Base-by-base conservation (phyloP, 1,140 invertebrate species). In the Protaetia brevitarsis region DNA sequence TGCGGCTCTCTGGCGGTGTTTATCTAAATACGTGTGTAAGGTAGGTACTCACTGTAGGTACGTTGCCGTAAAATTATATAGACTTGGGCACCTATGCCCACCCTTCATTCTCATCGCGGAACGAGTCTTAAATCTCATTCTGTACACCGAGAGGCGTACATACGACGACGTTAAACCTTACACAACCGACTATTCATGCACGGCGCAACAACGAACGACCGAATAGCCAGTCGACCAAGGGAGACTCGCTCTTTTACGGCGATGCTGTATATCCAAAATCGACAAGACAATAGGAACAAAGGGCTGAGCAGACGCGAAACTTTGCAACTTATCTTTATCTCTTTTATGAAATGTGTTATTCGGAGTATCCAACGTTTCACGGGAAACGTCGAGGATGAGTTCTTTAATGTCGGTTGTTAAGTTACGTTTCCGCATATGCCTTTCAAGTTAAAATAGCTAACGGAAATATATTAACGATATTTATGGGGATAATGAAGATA, bases 1-100 rank as follows among this genome's bases (percentile, higher is more conserved):
- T 21, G 8, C 41, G 16, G 41, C 16, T 51, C 31, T 34, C 41
- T 51, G n/a, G n/a, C 41, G 41, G 41, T 51, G 41, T 51, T 51
- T 51, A 51, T 51, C 41, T 51, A 51, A 51, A 51, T 51, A 51
- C 26, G 41, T 51, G 41, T 51, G 26, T n/a, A 51, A 51, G 41
- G 41, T 51, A 51, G 41, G 31, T 34, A 34, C 13, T 16, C 26
- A 51, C 41, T 19, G 11, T 21, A 51, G 19, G 19, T 51, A 51
- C 16, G 37, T 7, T 23, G 41, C 41, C 41, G 16, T 51, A 51
- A 51, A 51, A 51, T 51, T 51, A 51, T 51, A 51, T 51, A 51
- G 41, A 51, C 41, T 23, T n/a, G n/a, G 16, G 41, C 16, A 51
- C 41, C 41, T 16, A 23, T 51, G 26, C 41, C 21, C 41, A 16